A percentile compares a stretch with the other conserved stretches of the same genome.
phyloP scores from a whole-genome alignment of 2,888 invertebrate genomes.

The Metalampra italica region DNA sequence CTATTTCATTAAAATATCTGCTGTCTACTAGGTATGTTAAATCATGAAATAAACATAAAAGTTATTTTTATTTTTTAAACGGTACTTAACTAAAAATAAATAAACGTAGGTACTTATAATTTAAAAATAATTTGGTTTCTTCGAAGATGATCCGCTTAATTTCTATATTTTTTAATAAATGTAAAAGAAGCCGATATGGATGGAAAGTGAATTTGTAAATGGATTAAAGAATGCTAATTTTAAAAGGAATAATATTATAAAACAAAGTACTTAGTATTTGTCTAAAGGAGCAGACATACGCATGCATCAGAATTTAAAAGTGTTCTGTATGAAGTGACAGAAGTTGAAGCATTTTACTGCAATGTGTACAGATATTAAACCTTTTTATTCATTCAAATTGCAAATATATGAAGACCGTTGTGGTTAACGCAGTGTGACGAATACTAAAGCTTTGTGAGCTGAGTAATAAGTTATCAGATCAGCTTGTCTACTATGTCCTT shows the following conservation, averaged over 20 bases:
- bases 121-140: no score
- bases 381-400: constrained; percentile 19
- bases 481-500: not conserved
- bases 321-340: constrained; percentile 42
- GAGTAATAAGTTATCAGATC: not conserved
- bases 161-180: no score
- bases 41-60: no score
- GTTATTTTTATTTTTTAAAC: no score
- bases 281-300: constrained; percentile 53
- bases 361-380: constrained; percentile 21
- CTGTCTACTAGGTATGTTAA: no score
- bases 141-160: no score
- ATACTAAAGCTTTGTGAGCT: not conserved
- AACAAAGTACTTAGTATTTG: constrained; percentile 54
- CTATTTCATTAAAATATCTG: no score
- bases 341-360: constrained; percentile 51
- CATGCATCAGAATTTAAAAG: constrained; percentile 42
- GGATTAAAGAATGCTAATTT: not conserved
- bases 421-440: not conserved
- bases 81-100: no score
- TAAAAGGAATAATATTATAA: constrained; percentile 33
- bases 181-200: no score
- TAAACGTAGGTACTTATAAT: no score
- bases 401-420: constrained; percentile 19
- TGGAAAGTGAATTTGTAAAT: no score